phyloP scores from a whole-genome alignment of 2,113 vertebrate genomes.

The Phodopus roborovskii region DNA sequence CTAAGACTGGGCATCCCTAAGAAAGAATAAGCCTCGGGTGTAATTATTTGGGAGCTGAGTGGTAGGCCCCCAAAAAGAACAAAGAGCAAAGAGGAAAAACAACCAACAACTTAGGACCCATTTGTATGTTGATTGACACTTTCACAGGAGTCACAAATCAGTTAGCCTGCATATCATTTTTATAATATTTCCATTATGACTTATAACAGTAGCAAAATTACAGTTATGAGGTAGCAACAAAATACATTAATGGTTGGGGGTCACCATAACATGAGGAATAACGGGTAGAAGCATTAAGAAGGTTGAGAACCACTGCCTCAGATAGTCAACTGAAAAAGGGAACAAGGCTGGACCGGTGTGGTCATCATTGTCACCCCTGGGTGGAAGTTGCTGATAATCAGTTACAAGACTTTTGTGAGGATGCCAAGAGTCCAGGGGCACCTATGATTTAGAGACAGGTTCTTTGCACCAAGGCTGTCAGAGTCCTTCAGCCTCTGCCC shows the following conservation, averaged over 20 bases:
- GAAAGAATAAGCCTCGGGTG: no score
- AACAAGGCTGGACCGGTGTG: neutral
- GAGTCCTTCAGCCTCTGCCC: constrained; percentile 60
- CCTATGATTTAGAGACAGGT: neutral
- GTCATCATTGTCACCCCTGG: neutral
- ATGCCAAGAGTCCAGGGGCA: neutral
- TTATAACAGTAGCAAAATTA: neutral
- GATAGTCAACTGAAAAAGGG: neutral
- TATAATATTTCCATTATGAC: neutral
- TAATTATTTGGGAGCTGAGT: no score
- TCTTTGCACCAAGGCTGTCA: neutral
- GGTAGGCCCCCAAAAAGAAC: no score
- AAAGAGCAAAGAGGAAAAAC: no score
- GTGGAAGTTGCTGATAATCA: neutral
- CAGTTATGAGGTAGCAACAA: neutral
- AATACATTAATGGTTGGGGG: neutral
- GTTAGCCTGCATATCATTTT: neutral
- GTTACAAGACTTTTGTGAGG: neutral
- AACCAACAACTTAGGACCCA: no score
- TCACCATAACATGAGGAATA: neutral
- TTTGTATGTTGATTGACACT: neutral
- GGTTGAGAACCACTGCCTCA: neutral
- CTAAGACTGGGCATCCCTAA: no score
- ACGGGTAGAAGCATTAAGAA: neutral
- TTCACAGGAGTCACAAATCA: neutral